Evolutionary conservation across 2,113 vertebrate species (phyloP), one percentile per base, ranked within the genome.

Genomic region (Elaphurus davidianus): DNA sequence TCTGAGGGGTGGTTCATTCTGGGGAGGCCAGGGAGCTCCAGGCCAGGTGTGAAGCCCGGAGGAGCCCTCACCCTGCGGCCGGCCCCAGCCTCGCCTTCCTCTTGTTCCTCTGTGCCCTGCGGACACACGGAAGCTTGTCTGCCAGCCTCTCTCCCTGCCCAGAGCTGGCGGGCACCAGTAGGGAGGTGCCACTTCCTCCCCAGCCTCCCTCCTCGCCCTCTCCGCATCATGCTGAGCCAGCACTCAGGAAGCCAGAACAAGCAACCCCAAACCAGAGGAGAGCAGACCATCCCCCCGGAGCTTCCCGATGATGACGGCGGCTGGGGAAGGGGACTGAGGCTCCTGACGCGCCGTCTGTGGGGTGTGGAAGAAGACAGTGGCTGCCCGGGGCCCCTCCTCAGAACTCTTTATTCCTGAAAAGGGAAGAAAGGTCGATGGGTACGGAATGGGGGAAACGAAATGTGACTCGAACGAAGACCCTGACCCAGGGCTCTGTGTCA

Each of bases 351-450:
- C n/a, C 2, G 1, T 11, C 14, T 3, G 6, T 57, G 19, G 74
- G 25, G 54, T 6, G 10, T 14, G 23, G 28, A 40, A 82, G 81
- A 79, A 92, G 33, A 45, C 25, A 54, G 15, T 47, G 14, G 43
- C 74, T 45, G 5, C 19, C 79, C 43, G 43, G 40, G 25, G 36
- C 19, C 87, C 87, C 76, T 78, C 55, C 87, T 95, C 81, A n/a
- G 97, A 76, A 95, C 52, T 71, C 82, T 95, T 98, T 97, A 98
- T 97, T 97, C 93, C 79, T 27, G 57, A 90, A 11, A 43, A 83
- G 76, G 78, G 23, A 33, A 62, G n/a, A 45, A 71, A 74, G 23
- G 5, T 4, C 1, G 10, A n/a, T 13, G 4, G 7, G 9, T 5
- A 52, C 6, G 36, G 10, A 33, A 40, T 71, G 36, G n/a, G 47